A percentile compares a stretch with the other conserved stretches of the same genome.
These are phyloP conservation scores for Halcyon smyrnensis DNA, from an alignment of 2,797 vertebrate species.

Conservation along the genomic window DNA sequence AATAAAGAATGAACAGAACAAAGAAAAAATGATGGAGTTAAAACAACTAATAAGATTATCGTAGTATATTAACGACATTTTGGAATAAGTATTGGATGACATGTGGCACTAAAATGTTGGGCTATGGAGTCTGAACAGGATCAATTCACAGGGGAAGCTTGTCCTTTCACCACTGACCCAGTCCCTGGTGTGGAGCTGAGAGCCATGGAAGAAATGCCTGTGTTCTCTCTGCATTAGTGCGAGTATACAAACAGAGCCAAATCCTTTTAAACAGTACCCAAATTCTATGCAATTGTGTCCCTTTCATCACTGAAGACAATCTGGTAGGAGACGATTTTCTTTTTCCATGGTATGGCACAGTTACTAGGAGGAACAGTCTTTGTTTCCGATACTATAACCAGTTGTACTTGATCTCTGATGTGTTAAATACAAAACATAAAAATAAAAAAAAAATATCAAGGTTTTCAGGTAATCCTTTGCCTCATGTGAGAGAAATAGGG, in stretches of 20 bases:
- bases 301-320: neutral
- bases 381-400: neutral
- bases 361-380: neutral
- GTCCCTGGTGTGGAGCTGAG: neutral
- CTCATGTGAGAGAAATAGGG: neutral
- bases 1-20: neutral
- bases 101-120: neutral
- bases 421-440: neutral
- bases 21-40: accelerated
- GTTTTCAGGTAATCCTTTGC: neutral
- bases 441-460: neutral
- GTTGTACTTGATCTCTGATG: neutral
- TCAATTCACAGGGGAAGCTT: neutral
- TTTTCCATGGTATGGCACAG: neutral
- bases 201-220: neutral
- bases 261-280: neutral
- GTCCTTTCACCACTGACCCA: neutral
- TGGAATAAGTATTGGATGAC: neutral
- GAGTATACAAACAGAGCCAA: neutral
- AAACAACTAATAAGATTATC: neutral
- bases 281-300: neutral
- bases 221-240: neutral
- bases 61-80: neutral
- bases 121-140: accelerated
- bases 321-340: neutral